Percentiles rank a stretch among this genome's conserved stretches.
These are phyloP conservation scores for Plebejus argus DNA, from an alignment of 2,888 invertebrate species.

Conservation along the genomic window DNA sequence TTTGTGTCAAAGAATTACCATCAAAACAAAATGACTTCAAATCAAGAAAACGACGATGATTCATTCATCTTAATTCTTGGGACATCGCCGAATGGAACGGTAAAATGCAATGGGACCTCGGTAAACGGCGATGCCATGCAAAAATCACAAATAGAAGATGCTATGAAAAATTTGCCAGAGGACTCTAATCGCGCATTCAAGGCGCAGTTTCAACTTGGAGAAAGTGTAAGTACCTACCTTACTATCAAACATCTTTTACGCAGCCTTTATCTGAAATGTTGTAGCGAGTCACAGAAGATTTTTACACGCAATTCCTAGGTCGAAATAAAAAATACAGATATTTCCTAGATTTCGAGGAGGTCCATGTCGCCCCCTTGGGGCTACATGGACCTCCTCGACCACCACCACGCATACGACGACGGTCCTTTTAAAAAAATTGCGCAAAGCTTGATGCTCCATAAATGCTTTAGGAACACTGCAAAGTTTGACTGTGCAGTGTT, in stretches of 20 bases:
- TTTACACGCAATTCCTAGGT: no score
- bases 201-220: constrained; percentile 66
- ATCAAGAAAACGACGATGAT: constrained; percentile 64
- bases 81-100: constrained; percentile 63
- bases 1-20: not conserved
- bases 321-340: no score
- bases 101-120: constrained; percentile 53
- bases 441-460: no score
- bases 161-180: constrained; percentile 62
- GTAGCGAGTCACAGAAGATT: no score
- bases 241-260: not conserved
- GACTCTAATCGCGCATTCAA: constrained; percentile 69
- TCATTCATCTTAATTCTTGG: constrained; percentile 72
- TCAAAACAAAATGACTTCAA: constrained; percentile 50
- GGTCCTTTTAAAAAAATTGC: no score
- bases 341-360: no score
- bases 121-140: constrained; percentile 50
- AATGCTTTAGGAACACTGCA: no score
- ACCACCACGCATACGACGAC: no score
- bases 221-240: constrained; percentile 66
- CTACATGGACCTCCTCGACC: no score
- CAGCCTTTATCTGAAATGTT: no score
- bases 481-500: no score
- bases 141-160: constrained; percentile 63
- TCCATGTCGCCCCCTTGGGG: no score